Conservation (phyloP, 2,113 vertebrate species). For the Diglossa brunneiventris region DNA sequence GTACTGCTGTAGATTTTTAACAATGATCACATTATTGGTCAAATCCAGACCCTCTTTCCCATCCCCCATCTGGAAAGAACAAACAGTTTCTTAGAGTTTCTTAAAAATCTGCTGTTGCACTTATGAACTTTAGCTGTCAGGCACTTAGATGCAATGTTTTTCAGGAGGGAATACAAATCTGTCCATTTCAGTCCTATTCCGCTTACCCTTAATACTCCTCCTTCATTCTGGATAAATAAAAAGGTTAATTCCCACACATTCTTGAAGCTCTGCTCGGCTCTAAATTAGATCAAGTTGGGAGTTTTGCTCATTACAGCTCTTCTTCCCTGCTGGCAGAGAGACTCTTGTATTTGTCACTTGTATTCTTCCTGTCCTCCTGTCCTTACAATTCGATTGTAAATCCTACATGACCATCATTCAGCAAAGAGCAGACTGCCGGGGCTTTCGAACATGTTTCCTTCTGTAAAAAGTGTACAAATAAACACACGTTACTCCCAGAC, state of each 20-base stretch:
- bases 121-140: constrained; percentile 58
- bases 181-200: constrained; percentile 56
- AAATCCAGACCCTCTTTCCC: neutral
- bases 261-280: constrained; percentile 42
- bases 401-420: constrained; percentile 31
- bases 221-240: constrained; percentile 66
- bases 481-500: neutral
- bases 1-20: constrained; percentile 8
- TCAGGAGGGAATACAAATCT: constrained; percentile 51
- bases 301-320: constrained; percentile 51
- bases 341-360: constrained; percentile 56
- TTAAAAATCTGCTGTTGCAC: constrained; percentile 34
- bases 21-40: constrained; percentile 53
- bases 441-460: constrained; percentile 14
- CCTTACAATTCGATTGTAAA: constrained; percentile 64
- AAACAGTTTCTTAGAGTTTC: constrained; percentile 21
- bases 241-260: constrained; percentile 66
- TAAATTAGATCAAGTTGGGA: constrained; percentile 59
- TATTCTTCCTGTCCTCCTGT: constrained; percentile 26
- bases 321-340: constrained; percentile 44
- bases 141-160: constrained; percentile 39
- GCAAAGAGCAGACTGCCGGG: neutral
- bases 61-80: neutral
- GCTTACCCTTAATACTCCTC: constrained; percentile 55
- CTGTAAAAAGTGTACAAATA: constrained; percentile 24